Evolutionary conservation across 2,888 invertebrate genomes (phyloP).

Genomic region (Xanthorhoe designata): DNA sequence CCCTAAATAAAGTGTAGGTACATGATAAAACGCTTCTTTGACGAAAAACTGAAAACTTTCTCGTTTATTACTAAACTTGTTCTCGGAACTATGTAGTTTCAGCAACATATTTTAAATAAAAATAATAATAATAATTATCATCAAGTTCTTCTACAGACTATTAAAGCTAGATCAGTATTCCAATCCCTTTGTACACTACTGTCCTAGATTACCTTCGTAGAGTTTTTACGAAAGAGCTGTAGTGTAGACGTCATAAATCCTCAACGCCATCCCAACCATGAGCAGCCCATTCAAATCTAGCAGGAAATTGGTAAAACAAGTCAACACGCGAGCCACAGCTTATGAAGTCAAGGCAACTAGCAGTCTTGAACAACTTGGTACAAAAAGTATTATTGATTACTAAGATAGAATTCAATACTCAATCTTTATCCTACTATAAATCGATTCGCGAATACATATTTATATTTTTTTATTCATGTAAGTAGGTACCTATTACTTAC

Average conservation of each 20-base stretch:
- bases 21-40: no score
- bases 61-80: no score
- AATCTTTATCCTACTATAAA: no score
- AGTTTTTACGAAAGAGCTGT: conserved; percentile 23
- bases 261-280: conserved; percentile 22
- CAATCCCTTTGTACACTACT: not conserved
- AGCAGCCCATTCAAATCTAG: conserved; percentile 30
- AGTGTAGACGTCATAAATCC: conserved; percentile 26
- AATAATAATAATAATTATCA: no score
- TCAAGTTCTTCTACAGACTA: not conserved
- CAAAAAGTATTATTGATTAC: not conserved
- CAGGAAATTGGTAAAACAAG: conserved; percentile 19
- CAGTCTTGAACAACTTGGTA: conserved; percentile 12
- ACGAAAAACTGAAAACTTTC: no score
- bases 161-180: not conserved
- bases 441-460: no score
- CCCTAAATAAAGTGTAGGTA: not conserved
- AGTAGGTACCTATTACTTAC: no score
- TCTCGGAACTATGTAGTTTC: no score
- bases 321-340: conserved; percentile 3
- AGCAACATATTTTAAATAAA: not conserved
- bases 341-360: not conserved
- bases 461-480: no score
- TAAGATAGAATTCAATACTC: not conserved
- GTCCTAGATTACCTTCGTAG: conserved; percentile 23